A percentile compares a stretch with the other conserved stretches of the same genome.
Conservation (phyloP, 2,113 vertebrate genomes). For the Sterrhoptilus dennistouni region DNA sequence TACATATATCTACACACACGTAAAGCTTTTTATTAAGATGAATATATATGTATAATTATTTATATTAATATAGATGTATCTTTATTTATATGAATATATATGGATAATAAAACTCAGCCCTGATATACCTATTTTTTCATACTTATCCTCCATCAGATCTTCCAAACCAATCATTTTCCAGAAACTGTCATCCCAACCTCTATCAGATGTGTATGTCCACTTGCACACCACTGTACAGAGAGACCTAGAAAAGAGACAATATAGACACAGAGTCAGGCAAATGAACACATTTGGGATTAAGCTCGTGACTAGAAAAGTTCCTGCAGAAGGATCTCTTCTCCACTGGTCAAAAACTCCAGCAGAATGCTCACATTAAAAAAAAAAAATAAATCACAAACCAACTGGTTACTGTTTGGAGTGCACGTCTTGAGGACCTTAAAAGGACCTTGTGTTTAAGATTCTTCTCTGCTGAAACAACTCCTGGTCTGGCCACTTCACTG, state of each 20-base stretch:
- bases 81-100: neutral
- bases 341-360: neutral
- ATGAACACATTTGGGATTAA: neutral
- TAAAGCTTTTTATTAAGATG: neutral
- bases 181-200: conserved; percentile 90
- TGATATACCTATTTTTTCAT: conserved; percentile 87
- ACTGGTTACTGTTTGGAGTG: neutral
- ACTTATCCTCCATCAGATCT: conserved; percentile 85
- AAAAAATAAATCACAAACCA: neutral
- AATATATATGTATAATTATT: neutral
- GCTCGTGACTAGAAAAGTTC: neutral
- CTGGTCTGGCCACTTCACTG: neutral
- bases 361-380: neutral
- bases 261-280: neutral
- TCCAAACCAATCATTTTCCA: conserved; percentile 87
- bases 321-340: neutral
- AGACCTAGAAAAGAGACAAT: conserved; percentile 76
- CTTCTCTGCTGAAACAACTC: conserved; percentile 20
- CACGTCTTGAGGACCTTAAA: neutral
- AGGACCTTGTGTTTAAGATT: conserved; percentile 27
- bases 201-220: conserved; percentile 89
- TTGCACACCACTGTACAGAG: conserved; percentile 95
- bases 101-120: neutral
- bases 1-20: neutral
- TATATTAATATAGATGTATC: neutral